Conservation (phyloP, 2,888 invertebrate species). For the Chaetogeoica ovagalla region DNA sequence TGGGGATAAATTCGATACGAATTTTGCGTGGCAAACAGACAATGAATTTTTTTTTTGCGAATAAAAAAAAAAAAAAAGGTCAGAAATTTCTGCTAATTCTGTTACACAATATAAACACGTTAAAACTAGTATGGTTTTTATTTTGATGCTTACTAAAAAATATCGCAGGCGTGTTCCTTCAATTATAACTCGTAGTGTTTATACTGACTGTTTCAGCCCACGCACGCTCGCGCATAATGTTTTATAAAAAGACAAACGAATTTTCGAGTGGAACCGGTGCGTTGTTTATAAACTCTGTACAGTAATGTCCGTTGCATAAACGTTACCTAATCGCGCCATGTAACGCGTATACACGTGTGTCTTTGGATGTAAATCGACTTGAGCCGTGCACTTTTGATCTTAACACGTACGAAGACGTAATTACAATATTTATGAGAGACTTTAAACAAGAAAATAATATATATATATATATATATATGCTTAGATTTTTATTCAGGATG, state of each 20-base stretch:
- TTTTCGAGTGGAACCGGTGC: constrained; percentile 1
- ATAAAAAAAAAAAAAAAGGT: background rate
- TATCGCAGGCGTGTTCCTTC: too few relatives aligned
- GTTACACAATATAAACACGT: background rate
- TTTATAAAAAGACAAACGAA: background rate
- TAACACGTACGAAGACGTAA: background rate
- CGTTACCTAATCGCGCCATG: constrained; percentile 28
- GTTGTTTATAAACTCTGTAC: background rate
- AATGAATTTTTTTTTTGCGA: background rate
- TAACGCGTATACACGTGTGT: background rate
- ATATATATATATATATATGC: too few relatives aligned
- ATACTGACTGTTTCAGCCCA: background rate
- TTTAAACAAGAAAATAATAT: background rate
- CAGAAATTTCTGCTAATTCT: background rate
- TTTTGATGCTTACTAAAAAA: too few relatives aligned
- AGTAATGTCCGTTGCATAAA: constrained; percentile 31
- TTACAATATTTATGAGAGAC: background rate
- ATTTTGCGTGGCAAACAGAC: constrained; percentile 12
- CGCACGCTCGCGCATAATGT: background rate
- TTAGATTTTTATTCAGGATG: too few relatives aligned
- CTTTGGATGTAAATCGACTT: constrained; percentile 19
- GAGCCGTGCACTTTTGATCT: constrained; percentile 24
- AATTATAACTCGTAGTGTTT: too few relatives aligned
- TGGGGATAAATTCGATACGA: too few relatives aligned
- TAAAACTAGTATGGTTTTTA: background rate